These are phyloP conservation scores for Malthinus seriepunctatus DNA, from an alignment of 2,888 invertebrate species.

Conservation along the genomic window DNA sequence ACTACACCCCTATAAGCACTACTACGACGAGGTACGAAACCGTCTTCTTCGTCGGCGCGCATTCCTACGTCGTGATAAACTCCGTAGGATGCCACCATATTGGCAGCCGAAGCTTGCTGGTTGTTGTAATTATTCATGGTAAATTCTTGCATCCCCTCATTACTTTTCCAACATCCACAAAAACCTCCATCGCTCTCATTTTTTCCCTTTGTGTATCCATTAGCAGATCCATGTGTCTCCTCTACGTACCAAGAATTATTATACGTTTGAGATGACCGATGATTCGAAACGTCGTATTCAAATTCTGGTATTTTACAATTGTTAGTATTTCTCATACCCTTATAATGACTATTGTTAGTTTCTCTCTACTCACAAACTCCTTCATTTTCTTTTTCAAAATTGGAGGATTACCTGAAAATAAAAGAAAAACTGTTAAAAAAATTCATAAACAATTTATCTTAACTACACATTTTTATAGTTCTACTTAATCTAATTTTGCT, in stretches of 20 bases:
- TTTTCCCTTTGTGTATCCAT: slow-evolving; percentile 18
- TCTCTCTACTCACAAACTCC: not conserved
- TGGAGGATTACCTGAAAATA: slow-evolving; percentile 13
- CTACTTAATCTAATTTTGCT: not conserved
- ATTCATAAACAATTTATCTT: not conserved
- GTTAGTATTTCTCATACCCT: slow-evolving; percentile 40
- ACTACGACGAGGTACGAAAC: slow-evolving; percentile 45
- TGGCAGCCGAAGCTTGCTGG: slow-evolving; percentile 32
- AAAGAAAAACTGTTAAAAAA: not conserved
- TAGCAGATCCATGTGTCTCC: slow-evolving; percentile 35
- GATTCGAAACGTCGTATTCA: slow-evolving; percentile 30
- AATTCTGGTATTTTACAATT: slow-evolving; percentile 32
- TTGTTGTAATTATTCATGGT: slow-evolving; percentile 22
- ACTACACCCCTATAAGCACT: slow-evolving; percentile 49
- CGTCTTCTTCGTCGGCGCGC: slow-evolving; percentile 45
- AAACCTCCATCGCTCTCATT: slow-evolving; percentile 18
- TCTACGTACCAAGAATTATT: slow-evolving; percentile 47
- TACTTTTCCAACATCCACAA: slow-evolving; percentile 33
- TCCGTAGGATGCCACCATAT: slow-evolving; percentile 54
- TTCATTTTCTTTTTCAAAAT: not conserved
- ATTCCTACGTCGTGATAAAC: slow-evolving; percentile 50
- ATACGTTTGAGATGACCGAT: slow-evolving; percentile 45
- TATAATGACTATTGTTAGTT: not conserved
- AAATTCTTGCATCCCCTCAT: slow-evolving; percentile 22
- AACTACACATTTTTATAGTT: not conserved